These are phyloP conservation scores for Acanthisitta chloris DNA, from an alignment of 2,113 vertebrate species.

Conservation along the genomic window DNA sequence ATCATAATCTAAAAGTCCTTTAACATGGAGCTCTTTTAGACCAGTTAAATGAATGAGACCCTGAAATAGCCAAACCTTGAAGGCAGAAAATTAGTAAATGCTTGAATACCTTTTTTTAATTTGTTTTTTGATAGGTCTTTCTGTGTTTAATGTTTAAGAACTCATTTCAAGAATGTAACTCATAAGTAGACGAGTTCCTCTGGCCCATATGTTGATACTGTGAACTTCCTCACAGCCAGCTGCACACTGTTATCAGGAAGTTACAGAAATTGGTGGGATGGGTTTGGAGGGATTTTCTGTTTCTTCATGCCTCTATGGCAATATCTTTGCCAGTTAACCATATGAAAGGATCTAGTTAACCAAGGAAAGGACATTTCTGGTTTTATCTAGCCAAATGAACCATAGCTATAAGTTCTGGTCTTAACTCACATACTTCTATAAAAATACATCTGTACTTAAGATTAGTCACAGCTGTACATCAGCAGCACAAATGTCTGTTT, in stretches of 20 bases:
- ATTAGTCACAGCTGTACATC: not conserved
- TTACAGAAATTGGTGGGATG: not conserved
- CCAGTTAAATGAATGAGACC: not conserved
- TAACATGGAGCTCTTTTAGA: not conserved
- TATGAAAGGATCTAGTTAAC: too few relatives aligned
- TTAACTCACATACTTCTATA: not conserved
- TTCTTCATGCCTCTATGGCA: not conserved
- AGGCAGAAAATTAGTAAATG: not conserved
- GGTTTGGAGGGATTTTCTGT: not conserved
- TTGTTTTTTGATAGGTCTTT: not conserved
- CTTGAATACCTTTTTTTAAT: not conserved
- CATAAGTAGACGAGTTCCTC: not conserved
- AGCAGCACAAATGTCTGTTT: not conserved
- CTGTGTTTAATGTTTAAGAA: not conserved
- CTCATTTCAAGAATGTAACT: not conserved
- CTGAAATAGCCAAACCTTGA: not conserved
- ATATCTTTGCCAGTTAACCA: not conserved
- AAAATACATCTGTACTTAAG: not conserved
- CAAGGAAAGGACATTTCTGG: not conserved
- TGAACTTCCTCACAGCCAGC: not conserved
- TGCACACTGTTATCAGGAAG: not conserved
- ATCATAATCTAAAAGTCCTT: not conserved
- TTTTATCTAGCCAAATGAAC: not conserved
- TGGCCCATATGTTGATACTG: not conserved
- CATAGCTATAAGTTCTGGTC: fast-evolving